Percentiles rank a stretch among this genome's conserved stretches.
These are phyloP conservation scores for Dolichoris vasculosae DNA, from an alignment of 1,140 invertebrate genomes.

Conservation along the genomic window DNA sequence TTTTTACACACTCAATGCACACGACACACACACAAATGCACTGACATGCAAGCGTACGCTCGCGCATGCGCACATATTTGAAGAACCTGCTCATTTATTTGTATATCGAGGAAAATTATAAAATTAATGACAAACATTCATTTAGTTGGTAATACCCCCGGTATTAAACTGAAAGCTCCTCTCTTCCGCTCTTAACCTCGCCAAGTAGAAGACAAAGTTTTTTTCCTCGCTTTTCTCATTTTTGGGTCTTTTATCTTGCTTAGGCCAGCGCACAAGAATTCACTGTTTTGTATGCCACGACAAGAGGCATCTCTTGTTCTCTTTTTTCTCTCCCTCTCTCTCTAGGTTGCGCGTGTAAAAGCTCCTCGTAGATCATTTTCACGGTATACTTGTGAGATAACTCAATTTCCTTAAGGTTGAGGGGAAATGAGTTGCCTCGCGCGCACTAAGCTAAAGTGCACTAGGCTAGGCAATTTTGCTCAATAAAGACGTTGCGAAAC, in stretches of 20 bases:
- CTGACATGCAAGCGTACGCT: no score
- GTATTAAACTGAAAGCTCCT: slow-evolving; percentile 55
- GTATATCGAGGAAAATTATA: slow-evolving; percentile 59
- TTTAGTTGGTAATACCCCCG: slow-evolving; percentile 59
- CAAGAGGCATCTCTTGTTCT: slow-evolving; percentile 32
- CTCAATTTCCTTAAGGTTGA: slow-evolving; percentile 48
- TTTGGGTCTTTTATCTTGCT: slow-evolving; percentile 63
- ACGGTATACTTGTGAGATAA: slow-evolving; percentile 52
- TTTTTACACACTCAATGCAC: no score
- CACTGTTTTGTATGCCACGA: slow-evolving; percentile 59
- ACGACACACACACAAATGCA: no score
- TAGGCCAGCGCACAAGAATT: slow-evolving; percentile 53
- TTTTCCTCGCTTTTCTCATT: slow-evolving; percentile 47
- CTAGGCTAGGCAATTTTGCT: slow-evolving; percentile 34
- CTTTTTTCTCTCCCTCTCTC: background rate
- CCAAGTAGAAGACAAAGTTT: slow-evolving; percentile 56
- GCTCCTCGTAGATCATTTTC: slow-evolving; percentile 56
- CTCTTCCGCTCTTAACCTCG: background rate
- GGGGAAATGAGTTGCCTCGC: slow-evolving; percentile 26
- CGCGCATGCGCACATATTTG: background rate
- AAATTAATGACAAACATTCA: slow-evolving; percentile 67
- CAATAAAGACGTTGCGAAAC: slow-evolving; percentile 36
- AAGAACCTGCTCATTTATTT: background rate
- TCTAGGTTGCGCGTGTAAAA: slow-evolving; percentile 34
- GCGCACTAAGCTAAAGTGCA: slow-evolving; percentile 46